A percentile compares a stretch with the other conserved stretches of the same genome.
Conservation (phyloP, 2,888 invertebrate genomes). For the Polydrusus cervinus region DNA sequence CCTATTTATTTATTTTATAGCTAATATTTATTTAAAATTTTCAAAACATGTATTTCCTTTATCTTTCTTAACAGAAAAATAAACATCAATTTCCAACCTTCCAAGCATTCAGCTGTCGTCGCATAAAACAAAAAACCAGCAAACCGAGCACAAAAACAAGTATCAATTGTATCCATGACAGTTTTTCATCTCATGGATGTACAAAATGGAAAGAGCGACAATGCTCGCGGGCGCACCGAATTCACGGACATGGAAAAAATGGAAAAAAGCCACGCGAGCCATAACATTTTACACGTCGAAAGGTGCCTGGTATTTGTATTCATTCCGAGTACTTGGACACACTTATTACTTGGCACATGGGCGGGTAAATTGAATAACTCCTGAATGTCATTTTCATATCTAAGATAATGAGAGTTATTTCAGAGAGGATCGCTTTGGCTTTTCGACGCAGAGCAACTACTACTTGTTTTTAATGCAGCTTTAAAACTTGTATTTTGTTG, state of each 20-base stretch:
- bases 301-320: conserved; percentile 48
- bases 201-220: conserved; percentile 35
- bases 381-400: conserved; percentile 29
- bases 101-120: not conserved
- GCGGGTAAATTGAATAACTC: conserved; percentile 33
- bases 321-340: conserved; percentile 38
- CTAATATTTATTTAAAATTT: too few species aligned
- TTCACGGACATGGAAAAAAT: conserved; percentile 38
- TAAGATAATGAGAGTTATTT: conserved; percentile 13
- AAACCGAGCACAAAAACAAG: conserved; percentile 34
- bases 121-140: conserved; percentile 13
- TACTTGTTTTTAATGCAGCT: not conserved
- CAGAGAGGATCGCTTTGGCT: not conserved
- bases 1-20: too few species aligned
- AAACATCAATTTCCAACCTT: not conserved
- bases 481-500: too few species aligned
- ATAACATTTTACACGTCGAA: conserved; percentile 43
- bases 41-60: too few species aligned
- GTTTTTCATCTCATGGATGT: conserved; percentile 34
- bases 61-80: not conserved
- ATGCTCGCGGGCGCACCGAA: conserved; percentile 10
- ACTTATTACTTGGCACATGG: conserved; percentile 35
- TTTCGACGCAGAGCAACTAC: not conserved
- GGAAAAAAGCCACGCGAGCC: conserved; percentile 31
- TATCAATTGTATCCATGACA: conserved; percentile 32